phyloP scores from a whole-genome alignment of 2,888 invertebrate genomes.

The Alloscopus bannaensis region DNA sequence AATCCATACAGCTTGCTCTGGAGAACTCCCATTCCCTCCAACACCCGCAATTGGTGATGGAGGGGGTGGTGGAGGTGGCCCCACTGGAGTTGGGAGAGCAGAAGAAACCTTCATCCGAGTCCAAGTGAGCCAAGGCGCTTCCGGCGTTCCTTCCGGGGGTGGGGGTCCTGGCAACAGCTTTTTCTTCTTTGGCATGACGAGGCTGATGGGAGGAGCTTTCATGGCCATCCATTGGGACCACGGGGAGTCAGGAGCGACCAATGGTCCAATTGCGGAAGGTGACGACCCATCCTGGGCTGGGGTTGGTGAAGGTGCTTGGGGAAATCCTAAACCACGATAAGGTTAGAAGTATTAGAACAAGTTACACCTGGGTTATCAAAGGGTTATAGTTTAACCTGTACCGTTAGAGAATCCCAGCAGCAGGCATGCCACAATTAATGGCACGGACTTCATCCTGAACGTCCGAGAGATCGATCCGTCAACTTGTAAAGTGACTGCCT shows the following conservation, averaged over 20 bases:
- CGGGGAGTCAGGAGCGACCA: constrained; percentile 14
- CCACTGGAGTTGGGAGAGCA: constrained; percentile 1
- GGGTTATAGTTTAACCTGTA: too few relatives aligned
- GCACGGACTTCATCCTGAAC: too few relatives aligned
- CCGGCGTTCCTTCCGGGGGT: constrained; percentile 29
- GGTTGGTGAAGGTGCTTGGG: too few relatives aligned
- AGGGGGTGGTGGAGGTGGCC: constrained; percentile 9
- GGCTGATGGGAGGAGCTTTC: constrained; percentile 45
- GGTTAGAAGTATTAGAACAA: too few relatives aligned
- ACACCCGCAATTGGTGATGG: background rate
- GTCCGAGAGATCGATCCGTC: too few relatives aligned
- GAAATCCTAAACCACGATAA: too few relatives aligned
- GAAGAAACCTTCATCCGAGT: constrained; percentile 41
- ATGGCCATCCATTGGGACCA: constrained; percentile 62
- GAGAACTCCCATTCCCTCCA: background rate
- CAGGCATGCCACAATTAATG: too few relatives aligned
- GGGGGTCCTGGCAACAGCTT: constrained; percentile 30
- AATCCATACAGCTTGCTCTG: constrained; percentile 36
- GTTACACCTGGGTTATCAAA: too few relatives aligned
- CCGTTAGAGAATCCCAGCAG: too few relatives aligned
- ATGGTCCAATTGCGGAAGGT: background rate
- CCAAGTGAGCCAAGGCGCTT: constrained; percentile 55
- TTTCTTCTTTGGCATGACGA: constrained; percentile 43
- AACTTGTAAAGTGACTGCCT: too few relatives aligned
- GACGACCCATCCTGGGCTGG: too few relatives aligned